These are phyloP conservation scores for Lathronympha strigana DNA, from an alignment of 2,888 invertebrate species.

Conservation along the genomic window DNA sequence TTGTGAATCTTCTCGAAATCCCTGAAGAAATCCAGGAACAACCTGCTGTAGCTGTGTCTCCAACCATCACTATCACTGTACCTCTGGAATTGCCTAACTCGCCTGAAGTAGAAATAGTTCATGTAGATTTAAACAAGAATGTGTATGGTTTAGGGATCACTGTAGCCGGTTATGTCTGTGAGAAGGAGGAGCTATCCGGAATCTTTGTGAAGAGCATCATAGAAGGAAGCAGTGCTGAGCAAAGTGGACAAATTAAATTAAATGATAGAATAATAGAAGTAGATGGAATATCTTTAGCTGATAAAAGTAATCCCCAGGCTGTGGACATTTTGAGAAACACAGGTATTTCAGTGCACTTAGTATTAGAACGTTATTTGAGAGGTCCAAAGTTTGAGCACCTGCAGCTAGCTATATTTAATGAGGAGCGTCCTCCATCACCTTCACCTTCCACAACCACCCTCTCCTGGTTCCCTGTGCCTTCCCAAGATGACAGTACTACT, in stretches of 20 bases:
- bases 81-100: slow-evolving; percentile 85
- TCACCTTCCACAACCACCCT: slow-evolving; percentile 92
- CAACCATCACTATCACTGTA: slow-evolving; percentile 79
- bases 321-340: slow-evolving; percentile 97
- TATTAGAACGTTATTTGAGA: slow-evolving; percentile 95
- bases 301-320: slow-evolving; percentile 98
- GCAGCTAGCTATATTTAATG: slow-evolving; percentile 92
- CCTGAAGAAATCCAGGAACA: slow-evolving; percentile 74
- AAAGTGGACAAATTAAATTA: slow-evolving; percentile 95
- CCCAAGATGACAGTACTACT: slow-evolving; percentile 84
- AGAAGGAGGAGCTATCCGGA: slow-evolving; percentile 99
- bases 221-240: slow-evolving; percentile 97
- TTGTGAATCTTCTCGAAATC: slow-evolving; percentile 77
- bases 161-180: slow-evolving; percentile 98
- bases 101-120: slow-evolving; percentile 96
- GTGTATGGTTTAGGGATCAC: slow-evolving; percentile 97
- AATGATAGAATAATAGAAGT: slow-evolving; percentile 99
- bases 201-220: slow-evolving; percentile 99
- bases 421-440: slow-evolving; percentile 84
- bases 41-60: slow-evolving; percentile 67
- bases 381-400: slow-evolving; percentile 97
- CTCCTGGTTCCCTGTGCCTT: slow-evolving; percentile 92
- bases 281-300: slow-evolving; percentile 94
- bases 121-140: slow-evolving; percentile 95
- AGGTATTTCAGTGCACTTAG: slow-evolving; percentile 94